Evolutionary conservation across 2,888 invertebrate species (phyloP).

Genomic region (Eilema sororculum): DNA sequence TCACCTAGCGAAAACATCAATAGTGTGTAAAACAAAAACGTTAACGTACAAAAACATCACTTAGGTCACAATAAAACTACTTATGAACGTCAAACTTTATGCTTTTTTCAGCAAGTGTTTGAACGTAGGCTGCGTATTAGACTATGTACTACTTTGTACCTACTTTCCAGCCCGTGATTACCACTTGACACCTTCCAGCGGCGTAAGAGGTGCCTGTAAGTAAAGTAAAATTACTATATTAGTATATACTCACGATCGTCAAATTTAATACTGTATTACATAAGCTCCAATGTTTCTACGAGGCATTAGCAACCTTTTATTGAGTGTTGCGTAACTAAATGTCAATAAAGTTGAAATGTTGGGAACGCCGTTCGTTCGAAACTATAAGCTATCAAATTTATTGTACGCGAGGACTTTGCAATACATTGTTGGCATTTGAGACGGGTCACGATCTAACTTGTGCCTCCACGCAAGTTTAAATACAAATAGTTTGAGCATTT

Average conservation of each 20-base stretch:
- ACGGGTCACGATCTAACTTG: slow-evolving; percentile 53
- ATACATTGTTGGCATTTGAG: slow-evolving; percentile 56
- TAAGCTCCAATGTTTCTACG: slow-evolving; percentile 19
- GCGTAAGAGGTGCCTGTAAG: neutral
- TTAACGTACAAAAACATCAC: neutral
- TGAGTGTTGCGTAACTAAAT: slow-evolving; percentile 39
- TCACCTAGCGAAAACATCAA: neutral
- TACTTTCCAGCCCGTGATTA: neutral
- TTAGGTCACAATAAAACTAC: too few species aligned
- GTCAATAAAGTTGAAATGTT: slow-evolving; percentile 41
- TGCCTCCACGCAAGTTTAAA: slow-evolving; percentile 44
- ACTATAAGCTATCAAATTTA: slow-evolving; percentile 34
- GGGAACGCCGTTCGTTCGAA: slow-evolving; percentile 23
- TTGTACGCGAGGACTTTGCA: slow-evolving; percentile 32
- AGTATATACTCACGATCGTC: neutral
- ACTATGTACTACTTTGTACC: too few species aligned
- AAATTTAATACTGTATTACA: neutral
- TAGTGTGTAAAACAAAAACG: too few species aligned
- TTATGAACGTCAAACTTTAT: too few species aligned
- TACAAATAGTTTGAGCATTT: slow-evolving; percentile 36
- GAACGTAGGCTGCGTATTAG: too few species aligned
- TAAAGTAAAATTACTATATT: neutral
- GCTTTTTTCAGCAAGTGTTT: too few species aligned
- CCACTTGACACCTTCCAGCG: neutral
- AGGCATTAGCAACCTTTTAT: slow-evolving; percentile 37